These are phyloP conservation scores for Lepidocolaptes lacrymiger DNA, from an alignment of 2,797 vertebrate genomes.

Conservation along the genomic window DNA sequence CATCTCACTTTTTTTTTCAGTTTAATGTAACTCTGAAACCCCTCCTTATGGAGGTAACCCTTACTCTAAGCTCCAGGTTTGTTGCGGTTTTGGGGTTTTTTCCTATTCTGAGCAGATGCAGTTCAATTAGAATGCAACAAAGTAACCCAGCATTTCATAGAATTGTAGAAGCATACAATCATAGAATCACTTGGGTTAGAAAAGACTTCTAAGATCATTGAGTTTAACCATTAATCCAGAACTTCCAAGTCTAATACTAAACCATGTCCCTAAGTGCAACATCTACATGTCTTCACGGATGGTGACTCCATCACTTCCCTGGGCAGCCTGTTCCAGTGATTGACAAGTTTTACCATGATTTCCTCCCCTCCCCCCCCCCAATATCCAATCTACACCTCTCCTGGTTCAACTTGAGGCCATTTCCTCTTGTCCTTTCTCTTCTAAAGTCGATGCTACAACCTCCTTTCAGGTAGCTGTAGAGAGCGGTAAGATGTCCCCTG, in stretches of 20 bases:
- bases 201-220: background rate
- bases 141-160: background rate
- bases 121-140: background rate
- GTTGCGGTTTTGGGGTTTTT: background rate
- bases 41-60: background rate
- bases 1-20: background rate
- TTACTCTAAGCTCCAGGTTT: background rate
- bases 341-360: background rate
- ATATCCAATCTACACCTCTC: background rate
- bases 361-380: no score
- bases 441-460: background rate
- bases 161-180: background rate
- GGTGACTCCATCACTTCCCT: background rate
- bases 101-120: background rate
- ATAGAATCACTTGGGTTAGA: background rate
- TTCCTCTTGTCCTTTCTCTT: rapidly evolving
- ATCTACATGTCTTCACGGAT: background rate
- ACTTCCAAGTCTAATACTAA: background rate
- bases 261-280: rapidly evolving
- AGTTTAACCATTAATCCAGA: background rate
- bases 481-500: background rate
- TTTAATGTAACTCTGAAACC: background rate
- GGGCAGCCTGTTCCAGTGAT: background rate
- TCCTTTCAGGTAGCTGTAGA: background rate
- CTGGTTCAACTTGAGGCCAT: background rate